Base-by-base conservation (phyloP, 2,888 invertebrate genomes). In the Caenorhabditis becei region DNA sequence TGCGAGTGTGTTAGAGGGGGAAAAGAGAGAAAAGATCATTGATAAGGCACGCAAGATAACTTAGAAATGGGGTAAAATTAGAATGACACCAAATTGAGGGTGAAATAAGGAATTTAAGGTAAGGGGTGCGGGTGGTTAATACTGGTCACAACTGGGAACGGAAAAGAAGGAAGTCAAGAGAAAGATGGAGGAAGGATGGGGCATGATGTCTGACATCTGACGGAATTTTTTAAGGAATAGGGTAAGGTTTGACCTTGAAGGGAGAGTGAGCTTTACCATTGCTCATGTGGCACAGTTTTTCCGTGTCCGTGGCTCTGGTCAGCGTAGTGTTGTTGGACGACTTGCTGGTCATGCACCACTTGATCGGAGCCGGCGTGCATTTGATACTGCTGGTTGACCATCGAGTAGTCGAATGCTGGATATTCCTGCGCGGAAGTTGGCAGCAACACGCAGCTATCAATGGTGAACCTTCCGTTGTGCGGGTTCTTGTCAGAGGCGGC, bases 341-440 rank as follows among this genome's bases (percentile, higher is more conserved):
- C 66, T 5, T 56, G 11, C n/a, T 63, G 72, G n/a, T 75, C 75
- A 41, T 75, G 75, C 18, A 2, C 41, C 41, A 41, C 72, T 63
- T 66, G 71, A 4, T 78, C 79, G 8, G 63, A n/a, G n/a, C n/a
- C n/a, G n/a, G n/a, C n/a, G n/a, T n/a, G 37, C 84, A 84, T 77
- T 26, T 74, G 79, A 24, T 86, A 83, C 20, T 72, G 79, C 18
- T 71, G 65, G 26, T 77, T 77, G 49, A 85, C 65, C 80, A 82
- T 77, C 23, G 78, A 58, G 62, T 84, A 87, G 67, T 88, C 88
- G 62, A 85, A 88, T 11, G 87, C 79, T 66, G 82, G 75, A 74
- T 87, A 88, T 5, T 87, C 88, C 44, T 83, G 83, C 20, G 82
- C 81, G 1, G 82, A 44, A 10, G 62, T 44, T 18, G 82, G 65